Evolutionary conservation across 2,113 vertebrate species (phyloP).

Genomic region (Noturus placidus): DNA sequence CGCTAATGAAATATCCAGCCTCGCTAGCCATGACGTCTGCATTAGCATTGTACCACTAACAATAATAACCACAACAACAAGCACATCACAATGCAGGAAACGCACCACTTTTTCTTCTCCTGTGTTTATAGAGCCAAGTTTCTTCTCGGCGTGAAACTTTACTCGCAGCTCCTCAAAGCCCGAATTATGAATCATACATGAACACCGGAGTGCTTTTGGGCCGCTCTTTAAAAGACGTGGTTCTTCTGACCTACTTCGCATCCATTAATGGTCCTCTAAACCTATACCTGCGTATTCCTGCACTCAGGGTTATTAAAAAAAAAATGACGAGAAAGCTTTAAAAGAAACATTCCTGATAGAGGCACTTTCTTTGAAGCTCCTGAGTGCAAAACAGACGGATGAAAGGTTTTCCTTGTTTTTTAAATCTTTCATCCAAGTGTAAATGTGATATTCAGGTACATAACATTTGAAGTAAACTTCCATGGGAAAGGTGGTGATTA

Average conservation of each 20-base stretch:
- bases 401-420: background rate
- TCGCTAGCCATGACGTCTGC: background rate
- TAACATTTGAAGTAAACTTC: background rate
- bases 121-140: background rate
- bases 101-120: background rate
- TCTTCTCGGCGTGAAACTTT: background rate
- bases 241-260: slow-evolving; percentile 37
- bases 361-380: slow-evolving; percentile 29
- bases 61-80: too few species aligned
- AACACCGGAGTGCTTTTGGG: slow-evolving; percentile 26
- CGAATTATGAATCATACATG: slow-evolving; percentile 50
- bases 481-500: background rate
- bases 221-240: background rate
- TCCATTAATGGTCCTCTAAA: slow-evolving; percentile 28
- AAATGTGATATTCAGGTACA: background rate
- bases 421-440: background rate
- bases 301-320: background rate
- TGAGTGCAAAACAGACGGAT: background rate
- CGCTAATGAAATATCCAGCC: background rate
- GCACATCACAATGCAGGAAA: background rate
- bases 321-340: background rate
- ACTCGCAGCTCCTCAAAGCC: background rate
- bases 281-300: background rate
- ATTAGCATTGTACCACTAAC: background rate
- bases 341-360: slow-evolving; percentile 14